These are phyloP conservation scores for Lithophane socia DNA, from an alignment of 2,888 invertebrate species.

Conservation along the genomic window DNA sequence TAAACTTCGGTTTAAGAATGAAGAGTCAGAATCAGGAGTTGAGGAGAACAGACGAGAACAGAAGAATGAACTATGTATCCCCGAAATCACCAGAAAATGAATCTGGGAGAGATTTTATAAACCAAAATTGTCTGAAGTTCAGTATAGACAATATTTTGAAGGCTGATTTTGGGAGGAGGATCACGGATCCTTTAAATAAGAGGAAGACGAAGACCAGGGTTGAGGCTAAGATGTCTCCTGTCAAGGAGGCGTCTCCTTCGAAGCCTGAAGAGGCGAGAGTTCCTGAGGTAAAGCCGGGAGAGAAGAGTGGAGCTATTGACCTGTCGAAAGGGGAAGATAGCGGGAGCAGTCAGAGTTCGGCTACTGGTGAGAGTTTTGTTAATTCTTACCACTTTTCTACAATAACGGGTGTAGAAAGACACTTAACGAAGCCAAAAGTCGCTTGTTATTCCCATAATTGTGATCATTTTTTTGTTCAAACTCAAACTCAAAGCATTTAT, in stretches of 20 bases:
- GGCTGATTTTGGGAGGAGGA: constrained; percentile 95
- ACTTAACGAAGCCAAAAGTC: no score
- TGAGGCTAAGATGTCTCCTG: constrained; percentile 79
- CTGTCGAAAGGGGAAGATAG: constrained; percentile 86
- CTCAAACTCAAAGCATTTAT: no score
- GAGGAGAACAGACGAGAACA: constrained; percentile 81
- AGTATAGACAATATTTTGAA: constrained; percentile 96
- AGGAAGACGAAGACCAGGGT: constrained; percentile 86
- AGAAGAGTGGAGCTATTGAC: constrained; percentile 85
- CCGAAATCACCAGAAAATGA: constrained; percentile 85
- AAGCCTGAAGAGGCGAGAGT: constrained; percentile 83
- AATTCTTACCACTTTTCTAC: neutral
- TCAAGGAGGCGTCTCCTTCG: constrained; percentile 77
- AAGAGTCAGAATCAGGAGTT: constrained; percentile 73
- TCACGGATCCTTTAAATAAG: constrained; percentile 92
- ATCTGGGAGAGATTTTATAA: constrained; percentile 84
- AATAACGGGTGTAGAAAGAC: no score
- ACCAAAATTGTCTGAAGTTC: constrained; percentile 93
- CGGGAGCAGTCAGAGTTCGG: constrained; percentile 84
- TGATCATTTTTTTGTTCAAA: no score
- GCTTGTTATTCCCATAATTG: no score
- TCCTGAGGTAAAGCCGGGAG: constrained; percentile 82
- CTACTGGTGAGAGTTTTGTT: constrained; percentile 86
- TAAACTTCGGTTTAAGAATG: constrained; percentile 81
- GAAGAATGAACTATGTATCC: constrained; percentile 74